phyloP scores from a whole-genome alignment of 2,797 vertebrate species.

The Coccyzus lansbergi region DNA sequence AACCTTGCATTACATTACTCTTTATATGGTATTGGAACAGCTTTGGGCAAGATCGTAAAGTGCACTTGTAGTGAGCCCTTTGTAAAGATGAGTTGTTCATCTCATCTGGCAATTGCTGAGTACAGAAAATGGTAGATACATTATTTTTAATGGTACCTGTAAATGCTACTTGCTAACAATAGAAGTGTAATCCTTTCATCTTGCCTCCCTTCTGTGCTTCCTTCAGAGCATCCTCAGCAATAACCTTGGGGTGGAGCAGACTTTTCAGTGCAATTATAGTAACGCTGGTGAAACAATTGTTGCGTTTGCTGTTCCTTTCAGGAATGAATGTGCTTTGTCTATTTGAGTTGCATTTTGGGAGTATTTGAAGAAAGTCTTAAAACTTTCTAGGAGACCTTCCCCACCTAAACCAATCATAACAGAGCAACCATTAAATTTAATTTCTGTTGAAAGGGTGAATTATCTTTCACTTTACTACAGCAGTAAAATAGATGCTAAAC shows the following conservation, averaged over 20 bases:
- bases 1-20: background rate
- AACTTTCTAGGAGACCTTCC: constrained; percentile 10
- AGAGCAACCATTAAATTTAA: constrained; percentile 59
- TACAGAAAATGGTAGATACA: background rate
- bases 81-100: background rate
- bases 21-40: background rate
- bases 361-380: constrained; percentile 34
- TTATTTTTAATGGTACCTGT: constrained; percentile 26
- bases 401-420: constrained; percentile 28
- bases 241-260: background rate
- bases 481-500: background rate
- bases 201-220: background rate
- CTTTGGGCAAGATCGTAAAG: background rate
- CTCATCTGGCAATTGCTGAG: constrained; percentile 2
- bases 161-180: background rate
- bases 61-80: background rate
- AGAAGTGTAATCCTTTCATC: background rate
- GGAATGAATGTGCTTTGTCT: background rate
- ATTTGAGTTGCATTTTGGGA: background rate
- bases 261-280: background rate
- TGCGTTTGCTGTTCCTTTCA: background rate
- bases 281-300: background rate
- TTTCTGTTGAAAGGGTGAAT: constrained; percentile 4
- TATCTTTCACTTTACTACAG: background rate
- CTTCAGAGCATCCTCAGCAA: background rate